Conservation (phyloP, 2,888 invertebrate genomes). For the Agonopterix alstromeriana region DNA sequence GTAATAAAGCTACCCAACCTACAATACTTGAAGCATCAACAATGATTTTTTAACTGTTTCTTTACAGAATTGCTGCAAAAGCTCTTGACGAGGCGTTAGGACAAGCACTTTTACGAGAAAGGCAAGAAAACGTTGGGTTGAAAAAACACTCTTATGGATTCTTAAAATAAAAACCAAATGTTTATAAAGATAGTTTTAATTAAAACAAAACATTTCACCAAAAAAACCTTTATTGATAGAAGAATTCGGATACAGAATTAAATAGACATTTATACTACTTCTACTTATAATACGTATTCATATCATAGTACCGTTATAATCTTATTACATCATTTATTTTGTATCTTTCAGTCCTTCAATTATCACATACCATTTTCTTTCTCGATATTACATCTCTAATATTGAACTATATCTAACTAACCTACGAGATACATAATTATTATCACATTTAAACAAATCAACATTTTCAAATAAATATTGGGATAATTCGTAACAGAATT, state of each 20-base stretch:
- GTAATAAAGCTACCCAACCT: too few species aligned
- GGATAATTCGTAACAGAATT: too few species aligned
- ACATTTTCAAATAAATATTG: too few species aligned
- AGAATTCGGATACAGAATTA: background rate
- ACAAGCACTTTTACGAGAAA: slow-evolving; percentile 78
- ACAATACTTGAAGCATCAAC: too few species aligned
- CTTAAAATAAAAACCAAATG: slow-evolving; percentile 57
- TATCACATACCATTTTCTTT: background rate
- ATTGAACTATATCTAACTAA: too few species aligned
- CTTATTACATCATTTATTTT: slow-evolving; percentile 25
- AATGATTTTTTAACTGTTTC: slow-evolving; percentile 17
- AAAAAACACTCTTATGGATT: slow-evolving; percentile 75
- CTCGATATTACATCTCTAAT: background rate
- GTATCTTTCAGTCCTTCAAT: background rate
- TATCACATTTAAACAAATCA: too few species aligned
- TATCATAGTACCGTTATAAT: slow-evolving; percentile 12
- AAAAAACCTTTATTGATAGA: slow-evolving; percentile 29
- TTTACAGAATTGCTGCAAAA: slow-evolving; percentile 74
- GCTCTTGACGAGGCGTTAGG: slow-evolving; percentile 82
- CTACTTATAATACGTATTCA: background rate
- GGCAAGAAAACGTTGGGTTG: slow-evolving; percentile 37
- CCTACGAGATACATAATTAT: too few species aligned
- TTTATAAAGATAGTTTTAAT: slow-evolving; percentile 2
- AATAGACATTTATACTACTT: background rate
- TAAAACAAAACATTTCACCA: slow-evolving; percentile 13